Percentiles rank a stretch among this genome's conserved stretches.
Evolutionary conservation across 2,797 vertebrate genomes (phyloP).

Genomic region (Alca torda): DNA sequence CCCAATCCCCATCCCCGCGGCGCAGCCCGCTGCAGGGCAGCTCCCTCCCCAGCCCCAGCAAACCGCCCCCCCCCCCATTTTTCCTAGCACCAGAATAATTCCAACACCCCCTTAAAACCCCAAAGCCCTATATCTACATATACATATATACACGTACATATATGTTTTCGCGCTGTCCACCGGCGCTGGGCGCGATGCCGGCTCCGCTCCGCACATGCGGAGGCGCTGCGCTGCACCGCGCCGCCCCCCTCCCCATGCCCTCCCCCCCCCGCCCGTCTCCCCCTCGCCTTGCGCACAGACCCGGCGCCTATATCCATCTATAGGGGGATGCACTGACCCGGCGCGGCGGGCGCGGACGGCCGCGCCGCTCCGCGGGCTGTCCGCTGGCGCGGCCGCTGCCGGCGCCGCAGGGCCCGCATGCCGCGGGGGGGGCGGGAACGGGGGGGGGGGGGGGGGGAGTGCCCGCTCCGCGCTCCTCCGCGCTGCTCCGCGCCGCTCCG

Average conservation of each 20-base stretch:
- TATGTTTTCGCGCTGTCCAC: background rate
- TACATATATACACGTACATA: background rate
- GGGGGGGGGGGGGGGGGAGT: background rate
- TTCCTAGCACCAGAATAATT: background rate
- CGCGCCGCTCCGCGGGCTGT: conserved; percentile 27
- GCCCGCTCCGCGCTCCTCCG: background rate
- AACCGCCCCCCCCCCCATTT: too few relatives aligned
- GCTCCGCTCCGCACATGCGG: background rate
- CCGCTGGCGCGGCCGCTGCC: conserved; percentile 56
- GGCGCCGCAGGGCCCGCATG: conserved; percentile 59
- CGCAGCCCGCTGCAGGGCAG: background rate
- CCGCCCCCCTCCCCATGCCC: too few relatives aligned
- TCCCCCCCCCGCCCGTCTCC: too few relatives aligned
- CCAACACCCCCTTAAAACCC: background rate
- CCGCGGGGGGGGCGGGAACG: background rate
- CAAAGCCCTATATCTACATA: background rate
- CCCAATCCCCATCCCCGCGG: background rate
- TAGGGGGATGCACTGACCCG: background rate
- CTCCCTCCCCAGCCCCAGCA: background rate
- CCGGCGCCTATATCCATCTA: background rate
- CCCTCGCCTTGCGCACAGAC: background rate
- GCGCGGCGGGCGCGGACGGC: conserved; percentile 65
- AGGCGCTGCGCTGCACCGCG: background rate
- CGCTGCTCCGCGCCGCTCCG: background rate
- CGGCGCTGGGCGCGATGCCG: background rate